Evolutionary conservation across 2,888 invertebrate genomes (phyloP).

Genomic region (Platypus cylindrus): DNA sequence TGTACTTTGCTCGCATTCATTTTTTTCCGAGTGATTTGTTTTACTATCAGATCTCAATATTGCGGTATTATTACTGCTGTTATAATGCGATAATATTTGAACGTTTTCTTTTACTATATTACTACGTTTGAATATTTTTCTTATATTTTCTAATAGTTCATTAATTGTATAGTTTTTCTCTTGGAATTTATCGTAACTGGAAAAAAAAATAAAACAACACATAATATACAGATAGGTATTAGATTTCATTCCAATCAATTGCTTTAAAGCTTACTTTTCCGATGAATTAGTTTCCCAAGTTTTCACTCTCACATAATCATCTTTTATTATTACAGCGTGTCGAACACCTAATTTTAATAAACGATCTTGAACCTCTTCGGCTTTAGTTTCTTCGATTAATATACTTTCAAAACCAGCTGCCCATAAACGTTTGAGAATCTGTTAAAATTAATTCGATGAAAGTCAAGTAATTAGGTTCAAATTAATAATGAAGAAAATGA

Average conservation of each 20-base stretch:
- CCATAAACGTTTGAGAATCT: constrained; percentile 56
- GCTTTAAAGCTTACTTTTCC: constrained; percentile 34
- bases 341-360: constrained; percentile 47
- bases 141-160: constrained; percentile 59
- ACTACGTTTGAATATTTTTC: constrained; percentile 42
- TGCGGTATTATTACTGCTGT: too few relatives aligned
- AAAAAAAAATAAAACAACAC: background rate
- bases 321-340: constrained; percentile 51
- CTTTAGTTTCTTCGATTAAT: constrained; percentile 44
- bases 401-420: constrained; percentile 51
- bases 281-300: constrained; percentile 41
- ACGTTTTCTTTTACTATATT: constrained; percentile 13
- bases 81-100: constrained; percentile 3
- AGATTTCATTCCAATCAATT: background rate
- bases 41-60: constrained; percentile 28
- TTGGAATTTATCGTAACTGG: constrained; percentile 38
- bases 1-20: constrained; percentile 35
- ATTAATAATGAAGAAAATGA: too few relatives aligned
- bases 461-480: too few relatives aligned
- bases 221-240: background rate
- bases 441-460: constrained; percentile 5
- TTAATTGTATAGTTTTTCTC: constrained; percentile 47
- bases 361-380: constrained; percentile 54
- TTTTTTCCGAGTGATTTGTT: constrained; percentile 20
- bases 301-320: constrained; percentile 45